Conservation (phyloP, 2,888 invertebrate genomes). For the Yponomeuta plumbellus region DNA sequence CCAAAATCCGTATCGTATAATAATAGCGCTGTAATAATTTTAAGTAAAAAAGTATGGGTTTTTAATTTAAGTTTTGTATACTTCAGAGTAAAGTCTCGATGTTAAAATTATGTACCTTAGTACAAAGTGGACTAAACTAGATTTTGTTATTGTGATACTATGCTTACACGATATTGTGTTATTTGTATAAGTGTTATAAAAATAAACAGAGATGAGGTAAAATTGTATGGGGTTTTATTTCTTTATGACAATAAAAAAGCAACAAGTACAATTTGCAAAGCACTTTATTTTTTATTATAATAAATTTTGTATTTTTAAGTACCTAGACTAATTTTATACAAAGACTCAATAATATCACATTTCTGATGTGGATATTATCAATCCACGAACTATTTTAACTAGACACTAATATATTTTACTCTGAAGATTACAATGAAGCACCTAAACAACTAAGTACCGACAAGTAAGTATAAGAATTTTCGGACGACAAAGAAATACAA, state of each 20-base stretch:
- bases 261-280: constrained; percentile 37
- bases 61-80: too few relatives aligned
- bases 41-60: too few relatives aligned
- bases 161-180: not conserved
- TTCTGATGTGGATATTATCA: constrained; percentile 83
- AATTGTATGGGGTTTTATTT: not conserved
- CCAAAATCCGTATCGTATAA: too few relatives aligned
- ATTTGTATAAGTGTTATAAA: not conserved
- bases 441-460: constrained; percentile 52
- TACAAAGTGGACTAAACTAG: not conserved
- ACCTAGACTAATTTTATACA: constrained; percentile 59
- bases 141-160: not conserved
- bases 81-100: too few relatives aligned
- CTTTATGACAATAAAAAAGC: not conserved
- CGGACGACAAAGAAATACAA: not conserved
- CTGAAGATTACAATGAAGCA: constrained; percentile 30
- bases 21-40: too few relatives aligned
- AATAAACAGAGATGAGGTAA: not conserved
- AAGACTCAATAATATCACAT: constrained; percentile 82
- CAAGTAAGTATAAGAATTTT: constrained; percentile 23
- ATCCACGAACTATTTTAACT: constrained; percentile 62
- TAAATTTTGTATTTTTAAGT: constrained; percentile 34
- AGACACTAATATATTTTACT: constrained; percentile 33
- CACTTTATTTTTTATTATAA: constrained; percentile 49
- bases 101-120: not conserved